phyloP scores from a whole-genome alignment of 2,113 vertebrate genomes.

The Lates calcarifer region DNA sequence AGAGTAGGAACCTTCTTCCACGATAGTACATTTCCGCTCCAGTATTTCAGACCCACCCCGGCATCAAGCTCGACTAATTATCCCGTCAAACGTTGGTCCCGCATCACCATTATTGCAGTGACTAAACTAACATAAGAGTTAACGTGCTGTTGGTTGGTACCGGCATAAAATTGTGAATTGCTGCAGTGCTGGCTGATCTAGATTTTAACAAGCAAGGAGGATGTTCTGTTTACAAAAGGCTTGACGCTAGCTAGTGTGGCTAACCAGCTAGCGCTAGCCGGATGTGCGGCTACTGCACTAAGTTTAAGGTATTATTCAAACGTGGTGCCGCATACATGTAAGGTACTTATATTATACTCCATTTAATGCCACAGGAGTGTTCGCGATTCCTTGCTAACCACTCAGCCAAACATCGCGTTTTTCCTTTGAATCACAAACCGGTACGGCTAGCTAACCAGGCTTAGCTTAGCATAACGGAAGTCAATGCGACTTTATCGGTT shows the following conservation, averaged over 20 bases:
- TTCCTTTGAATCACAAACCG: conserved; percentile 26
- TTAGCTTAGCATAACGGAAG: conserved; percentile 78
- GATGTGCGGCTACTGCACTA: conserved; percentile 5
- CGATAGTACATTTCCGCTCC: conserved; percentile 64
- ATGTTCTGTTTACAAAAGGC: conserved; percentile 72
- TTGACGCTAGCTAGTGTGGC: conserved; percentile 20
- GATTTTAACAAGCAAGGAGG: conserved; percentile 4
- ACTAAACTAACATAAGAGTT: rapidly evolving
- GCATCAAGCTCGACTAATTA: conserved; percentile 1
- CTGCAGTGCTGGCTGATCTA: not conserved
- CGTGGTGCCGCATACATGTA: rapidly evolving
- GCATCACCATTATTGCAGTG: not conserved
- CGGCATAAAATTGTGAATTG: not conserved
- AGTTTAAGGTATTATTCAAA: not conserved
- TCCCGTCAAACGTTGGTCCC: not conserved
- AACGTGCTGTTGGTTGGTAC: rapidly evolving
- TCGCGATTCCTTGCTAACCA: rapidly evolving
- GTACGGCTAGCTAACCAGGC: conserved; percentile 35
- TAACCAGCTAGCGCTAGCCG: conserved; percentile 50
- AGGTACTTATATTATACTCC: not conserved
- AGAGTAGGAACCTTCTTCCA: conserved; percentile 5
- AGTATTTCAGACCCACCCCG: conserved; percentile 49
- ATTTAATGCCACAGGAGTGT: rapidly evolving
- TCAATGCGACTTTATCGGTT: conserved; percentile 46
- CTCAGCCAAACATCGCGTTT: not conserved